Conservation (phyloP, 2,888 invertebrate species). For the Hartigia nigra region DNA sequence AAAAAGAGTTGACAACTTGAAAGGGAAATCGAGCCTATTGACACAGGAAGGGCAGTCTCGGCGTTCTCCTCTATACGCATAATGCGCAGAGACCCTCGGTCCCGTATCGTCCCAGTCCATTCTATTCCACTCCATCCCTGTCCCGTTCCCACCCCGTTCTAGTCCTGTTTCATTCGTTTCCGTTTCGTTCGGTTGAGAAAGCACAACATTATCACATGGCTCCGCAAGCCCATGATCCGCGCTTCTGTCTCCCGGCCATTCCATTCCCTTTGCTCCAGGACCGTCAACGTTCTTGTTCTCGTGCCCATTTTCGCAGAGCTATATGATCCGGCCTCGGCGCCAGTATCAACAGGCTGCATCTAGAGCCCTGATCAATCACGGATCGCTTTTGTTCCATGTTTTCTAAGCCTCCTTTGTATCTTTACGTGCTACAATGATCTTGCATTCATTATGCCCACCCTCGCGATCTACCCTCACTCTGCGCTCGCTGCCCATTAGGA, state of each 20-base stretch:
- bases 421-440: conserved; percentile 50
- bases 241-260: conserved; percentile 17
- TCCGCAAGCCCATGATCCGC: conserved; percentile 32
- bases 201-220: conserved; percentile 43
- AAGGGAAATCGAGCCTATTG: conserved; percentile 67
- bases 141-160: background rate
- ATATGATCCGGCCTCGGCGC: conserved; percentile 47
- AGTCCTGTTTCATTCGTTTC: background rate
- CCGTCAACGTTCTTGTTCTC: conserved; percentile 13
- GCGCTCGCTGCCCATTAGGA: conserved; percentile 48
- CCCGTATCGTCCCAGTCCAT: conserved; percentile 34
- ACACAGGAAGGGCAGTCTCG: conserved; percentile 48
- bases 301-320: conserved; percentile 29
- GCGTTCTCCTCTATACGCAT: conserved; percentile 29
- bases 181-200: conserved; percentile 37
- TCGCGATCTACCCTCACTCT: conserved; percentile 10
- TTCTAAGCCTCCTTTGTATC: conserved; percentile 57
- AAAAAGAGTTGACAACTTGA: conserved; percentile 67
- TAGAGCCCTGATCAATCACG: conserved; percentile 60
- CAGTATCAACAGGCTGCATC: conserved; percentile 59
- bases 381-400: conserved; percentile 57
- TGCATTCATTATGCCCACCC: conserved; percentile 52
- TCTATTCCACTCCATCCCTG: background rate
- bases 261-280: conserved; percentile 8
- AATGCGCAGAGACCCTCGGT: conserved; percentile 35